A percentile compares a stretch with the other conserved stretches of the same genome.
Evolutionary conservation across 30 jellyfish, hydroid and myxozoan genomes (phyloP).

Genomic region (Turritopsis dohrnii): DNA sequence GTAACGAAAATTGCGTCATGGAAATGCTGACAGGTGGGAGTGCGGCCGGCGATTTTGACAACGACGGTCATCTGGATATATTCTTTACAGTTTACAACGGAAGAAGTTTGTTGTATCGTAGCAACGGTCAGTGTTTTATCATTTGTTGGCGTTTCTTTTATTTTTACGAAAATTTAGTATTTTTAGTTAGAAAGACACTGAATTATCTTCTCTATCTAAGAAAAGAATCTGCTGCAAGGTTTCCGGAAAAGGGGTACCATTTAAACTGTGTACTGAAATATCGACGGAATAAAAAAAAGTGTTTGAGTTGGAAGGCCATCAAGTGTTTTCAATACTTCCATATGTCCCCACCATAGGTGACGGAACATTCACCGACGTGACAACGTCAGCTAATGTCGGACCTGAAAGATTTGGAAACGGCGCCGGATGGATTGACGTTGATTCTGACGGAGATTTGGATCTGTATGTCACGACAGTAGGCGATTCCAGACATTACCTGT

Average conservation of each 20-base stretch:
- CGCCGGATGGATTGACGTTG: constrained; percentile 93
- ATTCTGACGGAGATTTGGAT: constrained; percentile 95
- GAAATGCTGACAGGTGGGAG: constrained; percentile 92
- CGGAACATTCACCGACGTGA: constrained; percentile 89
- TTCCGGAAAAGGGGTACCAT: too few relatives aligned
- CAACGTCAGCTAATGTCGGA: constrained; percentile 76
- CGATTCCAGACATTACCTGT: constrained; percentile 80
- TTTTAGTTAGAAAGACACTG: too few relatives aligned
- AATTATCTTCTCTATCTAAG: too few relatives aligned
- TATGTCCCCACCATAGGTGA: constrained; percentile 50
- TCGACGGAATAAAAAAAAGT: too few relatives aligned
- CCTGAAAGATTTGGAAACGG: constrained; percentile 87
- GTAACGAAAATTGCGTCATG: constrained; percentile 69
- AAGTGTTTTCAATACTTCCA: too few relatives aligned
- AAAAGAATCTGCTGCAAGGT: too few relatives aligned
- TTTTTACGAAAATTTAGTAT: background rate
- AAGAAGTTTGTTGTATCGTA: constrained; percentile 74
- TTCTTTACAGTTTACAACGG: constrained; percentile 55
- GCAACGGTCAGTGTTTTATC: constrained; percentile 47
- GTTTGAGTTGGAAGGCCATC: too few relatives aligned
- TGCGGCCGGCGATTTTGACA: constrained; percentile 94
- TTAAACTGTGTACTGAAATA: too few relatives aligned
- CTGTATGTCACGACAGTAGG: constrained; percentile 89
- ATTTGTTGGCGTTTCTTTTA: background rate
- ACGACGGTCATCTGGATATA: constrained; percentile 84